Base-by-base conservation (phyloP, 1,140 invertebrate species). In the Zaprionus lachaisei region DNA sequence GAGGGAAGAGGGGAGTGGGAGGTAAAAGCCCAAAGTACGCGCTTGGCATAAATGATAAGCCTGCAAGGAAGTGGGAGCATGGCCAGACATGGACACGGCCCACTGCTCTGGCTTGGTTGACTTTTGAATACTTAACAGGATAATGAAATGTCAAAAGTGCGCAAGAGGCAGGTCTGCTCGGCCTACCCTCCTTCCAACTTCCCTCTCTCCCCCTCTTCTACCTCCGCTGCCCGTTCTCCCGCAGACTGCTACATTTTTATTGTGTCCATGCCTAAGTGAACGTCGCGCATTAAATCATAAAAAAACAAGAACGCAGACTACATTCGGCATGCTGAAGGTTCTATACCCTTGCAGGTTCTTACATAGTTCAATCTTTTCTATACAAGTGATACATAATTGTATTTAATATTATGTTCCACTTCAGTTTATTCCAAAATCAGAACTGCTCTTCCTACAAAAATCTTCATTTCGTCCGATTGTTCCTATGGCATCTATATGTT, bases 111-210 rank as follows among this genome's bases (percentile, higher is more conserved):
- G 41, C 41, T 47, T 89, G 84, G 74, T 84, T 89, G 85, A 89
- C 85, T 89, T 89, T 89, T 89, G 85, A 89, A 89, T 89, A 89
- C 85, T 89, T 89, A 89, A 89, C 85, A 90, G 85, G 85, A 89
- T 90, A 89, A 89, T 89, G 85, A 89, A 89, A 89, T 85, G 85
- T 90, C 85, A 89, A 89, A 89, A 89, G 85, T 89, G 84, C 85
- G 85, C 81, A 81, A 76, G 84, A 79, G 85, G 80, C 73, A 84
- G 70, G 83, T 72, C 58, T 83, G 70, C 80, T 65, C 74, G 73
- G 76, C 54, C 55, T 64, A 17, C 49, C 66, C 34, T 51, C 5
- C 6, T 20, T 22, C 22, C 28, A 26, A n/a, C 54, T 31, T 20
- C 15, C 37, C 17, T 5, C 14, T 0, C 38, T 5, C 47, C 15